These are phyloP conservation scores for Pardalotus punctatus DNA, from an alignment of 2,113 vertebrate genomes.

Conservation along the genomic window DNA sequence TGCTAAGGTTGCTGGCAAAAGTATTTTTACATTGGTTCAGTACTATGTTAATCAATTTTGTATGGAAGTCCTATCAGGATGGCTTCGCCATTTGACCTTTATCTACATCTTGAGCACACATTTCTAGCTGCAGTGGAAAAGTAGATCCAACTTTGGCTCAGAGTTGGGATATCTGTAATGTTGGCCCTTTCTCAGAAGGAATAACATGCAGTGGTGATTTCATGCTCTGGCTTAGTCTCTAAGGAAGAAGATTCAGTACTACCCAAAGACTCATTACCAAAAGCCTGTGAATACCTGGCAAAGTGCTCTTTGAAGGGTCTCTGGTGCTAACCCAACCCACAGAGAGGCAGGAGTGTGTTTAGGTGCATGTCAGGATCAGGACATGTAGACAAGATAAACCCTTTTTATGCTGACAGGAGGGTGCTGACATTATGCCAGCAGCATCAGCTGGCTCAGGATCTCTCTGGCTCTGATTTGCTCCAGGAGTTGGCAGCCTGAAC, in stretches of 20 bases:
- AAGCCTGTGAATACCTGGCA: neutral
- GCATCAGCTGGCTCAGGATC: slow-evolving; percentile 34
- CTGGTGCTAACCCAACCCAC: neutral
- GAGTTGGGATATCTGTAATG: neutral
- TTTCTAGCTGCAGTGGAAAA: neutral
- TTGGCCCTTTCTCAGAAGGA: neutral
- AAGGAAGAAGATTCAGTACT: neutral
- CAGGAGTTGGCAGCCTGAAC: slow-evolving; percentile 10
- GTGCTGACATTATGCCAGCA: slow-evolving; percentile 16
- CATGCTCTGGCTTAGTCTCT: neutral
- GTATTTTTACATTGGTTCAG: neutral
- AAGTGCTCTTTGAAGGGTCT: neutral
- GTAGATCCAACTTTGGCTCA: neutral
- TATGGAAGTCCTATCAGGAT: neutral
- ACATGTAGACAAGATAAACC: slow-evolving; percentile 2
- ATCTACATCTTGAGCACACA: neutral
- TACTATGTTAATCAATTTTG: neutral
- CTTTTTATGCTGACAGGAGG: slow-evolving; percentile 1
- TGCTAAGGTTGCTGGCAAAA: neutral
- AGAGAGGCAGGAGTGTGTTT: neutral
- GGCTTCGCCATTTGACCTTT: neutral
- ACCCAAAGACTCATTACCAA: neutral
- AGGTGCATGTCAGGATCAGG: neutral
- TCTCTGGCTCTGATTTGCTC: neutral
- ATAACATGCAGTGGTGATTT: neutral